Evolutionary conservation across 2,113 vertebrate species (phyloP).

Genomic region (Aix galericulata): DNA sequence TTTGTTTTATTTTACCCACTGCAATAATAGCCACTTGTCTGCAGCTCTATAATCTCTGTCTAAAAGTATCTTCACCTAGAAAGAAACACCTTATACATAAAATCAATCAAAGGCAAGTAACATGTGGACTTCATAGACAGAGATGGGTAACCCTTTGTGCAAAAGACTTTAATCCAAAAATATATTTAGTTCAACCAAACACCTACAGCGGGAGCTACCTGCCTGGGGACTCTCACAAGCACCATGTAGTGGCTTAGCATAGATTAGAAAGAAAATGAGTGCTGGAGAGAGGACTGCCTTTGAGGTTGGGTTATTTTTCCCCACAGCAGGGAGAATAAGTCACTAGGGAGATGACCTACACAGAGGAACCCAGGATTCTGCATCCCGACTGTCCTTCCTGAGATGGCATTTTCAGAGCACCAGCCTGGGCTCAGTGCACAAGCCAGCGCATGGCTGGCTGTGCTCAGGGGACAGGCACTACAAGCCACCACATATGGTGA

Average conservation of each 20-base stretch:
- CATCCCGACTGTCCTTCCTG: neutral
- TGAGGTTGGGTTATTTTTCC: neutral
- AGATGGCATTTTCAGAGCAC: neutral
- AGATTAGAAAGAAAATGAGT: neutral
- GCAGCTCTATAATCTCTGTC: neutral
- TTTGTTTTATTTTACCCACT: neutral
- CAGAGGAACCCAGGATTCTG: neutral
- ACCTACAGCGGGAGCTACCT: neutral
- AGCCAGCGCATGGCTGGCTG: accelerated
- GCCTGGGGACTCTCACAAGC: accelerated
- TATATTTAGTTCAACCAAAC: neutral
- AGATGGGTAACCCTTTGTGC: neutral
- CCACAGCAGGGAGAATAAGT: neutral
- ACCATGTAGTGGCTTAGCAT: accelerated
- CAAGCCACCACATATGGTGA: accelerated
- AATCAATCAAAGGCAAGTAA: neutral
- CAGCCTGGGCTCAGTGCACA: neutral
- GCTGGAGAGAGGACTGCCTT: neutral
- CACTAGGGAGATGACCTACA: neutral
- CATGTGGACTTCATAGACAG: accelerated
- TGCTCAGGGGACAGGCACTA: neutral
- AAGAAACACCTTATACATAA: neutral
- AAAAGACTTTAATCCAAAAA: neutral
- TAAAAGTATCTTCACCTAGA: neutral
- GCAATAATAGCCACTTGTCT: neutral